Base-by-base conservation (phyloP, 2,113 vertebrate species). In the Platichthys stellatus region DNA sequence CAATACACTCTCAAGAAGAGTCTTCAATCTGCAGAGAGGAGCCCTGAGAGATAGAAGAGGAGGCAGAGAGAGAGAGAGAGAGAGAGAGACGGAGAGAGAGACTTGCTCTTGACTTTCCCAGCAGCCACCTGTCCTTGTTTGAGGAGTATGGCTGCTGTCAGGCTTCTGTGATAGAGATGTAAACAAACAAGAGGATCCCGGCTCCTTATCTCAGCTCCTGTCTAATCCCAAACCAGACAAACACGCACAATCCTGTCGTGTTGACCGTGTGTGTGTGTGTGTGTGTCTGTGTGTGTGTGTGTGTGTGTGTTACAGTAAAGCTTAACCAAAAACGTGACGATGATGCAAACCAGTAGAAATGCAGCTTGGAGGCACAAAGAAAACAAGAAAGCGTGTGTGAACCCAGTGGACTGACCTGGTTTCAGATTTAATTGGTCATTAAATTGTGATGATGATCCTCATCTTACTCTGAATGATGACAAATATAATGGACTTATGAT, bases 181-280 rank as follows among this genome's bases (percentile, higher is more conserved):
- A 89, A 85, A 85, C 87, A 89, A 86, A 91, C 85, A 84, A 58
- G 71, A 74, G 83, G 79, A 89, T 88, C 85, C 79, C 77, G 63
- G 76, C 76, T 77, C 61, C 87, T 88, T 76, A 88, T 88, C 85
- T 58, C 72, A 38, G 56, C 72, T 88, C 81, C 81, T 81, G 83
- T 79, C 85, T 77, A 72, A 79, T 81, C 82, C 83, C 77, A 61
- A 88, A 89, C 83, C 86, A 83, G 80, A 86, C 87, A 86, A 89
- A 88, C 86, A 89, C 61, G 78, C 58, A 72, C 83, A 67, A 81
- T 79, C 83, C 83, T 72, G 79, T 63, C 83, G 20, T 83, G 79
- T 83, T 82, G 75, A 74, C 82, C 60, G 21, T 47, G 24, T 63
- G 35, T 66, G 63, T 59, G 35, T 66, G 63, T 59, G 45, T 62